Percentiles rank a stretch among this genome's conserved stretches.
Conservation (phyloP, 2,113 vertebrate species). For the Cervus canadensis region DNA sequence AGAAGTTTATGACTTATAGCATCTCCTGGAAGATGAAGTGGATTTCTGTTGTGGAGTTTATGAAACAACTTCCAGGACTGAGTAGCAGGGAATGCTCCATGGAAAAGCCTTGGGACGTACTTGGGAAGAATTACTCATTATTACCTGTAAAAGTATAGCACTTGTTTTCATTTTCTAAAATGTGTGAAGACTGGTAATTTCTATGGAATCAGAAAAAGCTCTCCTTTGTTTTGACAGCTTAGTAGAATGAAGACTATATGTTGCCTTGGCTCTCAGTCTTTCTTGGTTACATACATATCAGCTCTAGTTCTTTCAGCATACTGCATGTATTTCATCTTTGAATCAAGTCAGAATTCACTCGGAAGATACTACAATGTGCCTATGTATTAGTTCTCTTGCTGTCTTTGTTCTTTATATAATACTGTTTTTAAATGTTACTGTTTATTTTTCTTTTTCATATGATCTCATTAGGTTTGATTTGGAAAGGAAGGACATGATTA, state of each 20-base stretch:
- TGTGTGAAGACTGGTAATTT: background rate
- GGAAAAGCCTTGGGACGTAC: background rate
- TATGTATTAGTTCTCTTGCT: background rate
- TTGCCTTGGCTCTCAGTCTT: slow-evolving; percentile 5
- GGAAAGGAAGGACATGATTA: slow-evolving; percentile 2
- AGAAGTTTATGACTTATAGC: slow-evolving; percentile 11
- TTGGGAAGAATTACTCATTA: slow-evolving; percentile 20
- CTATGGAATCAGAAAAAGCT: background rate
- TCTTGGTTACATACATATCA: background rate
- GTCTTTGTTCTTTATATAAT: background rate
- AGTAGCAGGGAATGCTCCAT: slow-evolving; percentile 9
- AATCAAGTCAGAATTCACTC: slow-evolving; percentile 23
- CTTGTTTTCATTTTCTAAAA: slow-evolving; percentile 38
- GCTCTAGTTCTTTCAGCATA: background rate
- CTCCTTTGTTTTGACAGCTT: background rate
- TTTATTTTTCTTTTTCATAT: background rate
- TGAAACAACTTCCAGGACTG: slow-evolving; percentile 25
- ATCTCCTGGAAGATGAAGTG: slow-evolving; percentile 38
- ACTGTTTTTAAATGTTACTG: background rate
- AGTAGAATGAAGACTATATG: background rate
- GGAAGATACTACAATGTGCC: background rate
- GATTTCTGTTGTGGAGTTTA: slow-evolving; percentile 16
- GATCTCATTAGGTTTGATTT: slow-evolving; percentile 6
- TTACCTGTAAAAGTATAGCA: background rate
- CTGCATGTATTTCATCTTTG: slow-evolving; percentile 2